A percentile compares a stretch with the other conserved stretches of the same genome.
phyloP scores from a whole-genome alignment of 2,797 vertebrate species.

The Fundulus diaphanus region DNA sequence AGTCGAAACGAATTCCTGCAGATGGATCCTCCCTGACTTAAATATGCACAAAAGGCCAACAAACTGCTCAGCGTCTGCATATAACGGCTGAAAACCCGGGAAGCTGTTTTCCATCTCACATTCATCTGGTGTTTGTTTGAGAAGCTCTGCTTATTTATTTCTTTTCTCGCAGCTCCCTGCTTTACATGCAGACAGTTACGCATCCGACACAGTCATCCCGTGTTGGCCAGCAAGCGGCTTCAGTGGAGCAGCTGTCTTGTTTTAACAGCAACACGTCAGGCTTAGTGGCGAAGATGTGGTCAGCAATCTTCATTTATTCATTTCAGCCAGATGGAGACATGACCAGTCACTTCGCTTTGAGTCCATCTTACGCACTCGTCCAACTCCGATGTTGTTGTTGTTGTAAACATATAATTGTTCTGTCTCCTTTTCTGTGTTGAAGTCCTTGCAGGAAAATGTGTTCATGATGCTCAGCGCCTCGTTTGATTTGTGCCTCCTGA shows the following conservation, averaged over 20 bases:
- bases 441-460: slow-evolving; percentile 26
- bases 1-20: slow-evolving; percentile 63
- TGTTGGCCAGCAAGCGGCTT: slow-evolving; percentile 2
- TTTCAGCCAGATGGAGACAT: slow-evolving; percentile 29
- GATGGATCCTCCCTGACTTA: slow-evolving; percentile 22
- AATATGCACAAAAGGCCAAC: slow-evolving; percentile 12
- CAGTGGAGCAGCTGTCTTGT: slow-evolving; percentile 23
- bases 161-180: not conserved
- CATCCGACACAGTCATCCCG: slow-evolving; percentile 3
- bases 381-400: not conserved
- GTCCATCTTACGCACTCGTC: not conserved
- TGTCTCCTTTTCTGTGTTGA: not conserved
- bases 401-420: not conserved
- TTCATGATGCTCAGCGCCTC: not conserved
- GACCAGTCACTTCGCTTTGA: slow-evolving; percentile 21
- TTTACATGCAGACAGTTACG: slow-evolving; percentile 21
- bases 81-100: not conserved
- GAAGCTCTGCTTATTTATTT: slow-evolving; percentile 16
- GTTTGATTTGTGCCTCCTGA: slow-evolving; percentile 40
- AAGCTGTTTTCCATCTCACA: slow-evolving; percentile 13
- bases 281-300: slow-evolving; percentile 30
- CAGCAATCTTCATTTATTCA: slow-evolving; percentile 25
- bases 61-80: slow-evolving; percentile 1
- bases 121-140: slow-evolving; percentile 10
- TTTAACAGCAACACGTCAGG: slow-evolving; percentile 19